Base-by-base conservation (phyloP, 2,888 invertebrate species). In the Entomobrya proxima region DNA sequence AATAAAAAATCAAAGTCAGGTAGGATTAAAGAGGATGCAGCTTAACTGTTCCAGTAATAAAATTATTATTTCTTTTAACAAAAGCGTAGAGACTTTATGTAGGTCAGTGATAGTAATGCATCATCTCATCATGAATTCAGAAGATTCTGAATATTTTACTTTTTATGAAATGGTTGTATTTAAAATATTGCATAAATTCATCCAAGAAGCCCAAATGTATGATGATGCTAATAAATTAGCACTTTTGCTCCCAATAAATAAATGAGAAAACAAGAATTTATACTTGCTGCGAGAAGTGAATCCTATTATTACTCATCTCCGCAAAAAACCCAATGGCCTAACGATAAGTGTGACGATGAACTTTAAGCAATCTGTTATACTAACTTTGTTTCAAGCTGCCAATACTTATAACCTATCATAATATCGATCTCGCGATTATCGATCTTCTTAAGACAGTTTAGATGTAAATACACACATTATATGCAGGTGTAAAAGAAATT, bases 21-120 rank as follows among this genome's bases (percentile, higher is more conserved):
- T n/a, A n/a, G n/a, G n/a, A n/a, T n/a, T n/a, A n/a, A n/a, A n/a
- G n/a, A n/a, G n/a, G n/a, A n/a, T n/a, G n/a, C n/a, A n/a, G 55
- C 6, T 6, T 44, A 78, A 78, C 77, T 81, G 80, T 81, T 81
- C 80, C 72, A 72, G 58, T 58, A 81, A 81, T 81, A 58, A 81
- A 81, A 72, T 72, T 72, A 72, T 81, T 79, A 44, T 50, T 24
- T 52, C 24, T 52, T 21, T 52, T 21, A 6, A 21, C 24, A 21
- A 21, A 58, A 55, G 52, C 35, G 15, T n/a, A 52, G 61, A 61
- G 27, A 11, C 24, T 6, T 7, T 32, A 24, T 32, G 50, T 52
- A 47, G 67, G 64, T 35, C 50, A 47, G 13, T 64, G 35, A 18
- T 64, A 24, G n/a, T 47, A 4, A 11, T 15, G n/a, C 15, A 6